These are phyloP conservation scores for Lophius piscatorius DNA, from an alignment of 2,113 vertebrate genomes.

Conservation along the genomic window DNA sequence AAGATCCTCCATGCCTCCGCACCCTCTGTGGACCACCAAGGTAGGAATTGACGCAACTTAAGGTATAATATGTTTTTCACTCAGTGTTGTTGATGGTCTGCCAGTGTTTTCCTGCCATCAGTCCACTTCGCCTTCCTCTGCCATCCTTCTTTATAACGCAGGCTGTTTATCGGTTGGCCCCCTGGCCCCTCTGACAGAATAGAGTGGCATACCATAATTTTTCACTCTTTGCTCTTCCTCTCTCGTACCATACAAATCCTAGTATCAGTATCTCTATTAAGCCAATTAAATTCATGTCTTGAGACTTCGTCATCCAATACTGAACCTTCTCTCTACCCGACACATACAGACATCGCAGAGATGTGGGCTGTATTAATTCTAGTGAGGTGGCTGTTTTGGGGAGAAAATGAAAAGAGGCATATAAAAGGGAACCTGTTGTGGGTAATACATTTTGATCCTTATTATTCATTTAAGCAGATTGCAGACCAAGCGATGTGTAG, in stretches of 20 bases:
- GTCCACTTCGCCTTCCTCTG: neutral
- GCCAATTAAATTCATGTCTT: constrained; percentile 51
- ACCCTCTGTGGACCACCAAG: constrained; percentile 94
- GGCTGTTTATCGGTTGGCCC: neutral
- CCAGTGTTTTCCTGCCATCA: neutral
- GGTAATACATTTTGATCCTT: neutral
- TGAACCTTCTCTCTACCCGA: no score
- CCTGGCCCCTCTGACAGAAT: constrained; percentile 3
- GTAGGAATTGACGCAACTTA: constrained; percentile 71
- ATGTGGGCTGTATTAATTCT: constrained; percentile 13
- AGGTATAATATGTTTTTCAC: neutral
- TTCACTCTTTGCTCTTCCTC: no score
- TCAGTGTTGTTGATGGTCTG: neutral
- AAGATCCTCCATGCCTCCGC: constrained; percentile 93
- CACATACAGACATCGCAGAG: constrained; percentile 18
- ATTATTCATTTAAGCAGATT: neutral
- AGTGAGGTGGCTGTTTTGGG: neutral
- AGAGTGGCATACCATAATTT: no score
- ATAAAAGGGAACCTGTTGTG: neutral
- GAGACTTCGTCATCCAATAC: constrained; percentile 24
- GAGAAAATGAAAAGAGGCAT: neutral
- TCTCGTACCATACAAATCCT: no score
- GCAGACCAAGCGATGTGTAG: no score
- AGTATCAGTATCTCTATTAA: no score
- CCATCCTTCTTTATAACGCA: neutral